Conservation (phyloP, 2,113 vertebrate species). For the Rhinogobius similis region DNA sequence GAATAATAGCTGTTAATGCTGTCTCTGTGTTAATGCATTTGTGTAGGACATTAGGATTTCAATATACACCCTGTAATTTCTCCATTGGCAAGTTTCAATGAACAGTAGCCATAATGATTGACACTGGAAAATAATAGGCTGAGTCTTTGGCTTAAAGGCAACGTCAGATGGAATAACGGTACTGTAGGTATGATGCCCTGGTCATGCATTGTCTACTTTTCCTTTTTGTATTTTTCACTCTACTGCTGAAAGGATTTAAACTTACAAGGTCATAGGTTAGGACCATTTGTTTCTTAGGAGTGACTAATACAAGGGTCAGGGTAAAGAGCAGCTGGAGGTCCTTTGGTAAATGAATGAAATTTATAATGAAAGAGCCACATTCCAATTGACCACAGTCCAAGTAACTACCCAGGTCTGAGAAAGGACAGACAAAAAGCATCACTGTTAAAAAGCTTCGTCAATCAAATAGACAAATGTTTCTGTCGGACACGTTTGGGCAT, state of each 20-base stretch:
- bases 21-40: neutral
- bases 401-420: constrained; percentile 49
- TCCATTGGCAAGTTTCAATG: neutral
- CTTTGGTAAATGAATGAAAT: constrained; percentile 46
- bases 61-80: neutral
- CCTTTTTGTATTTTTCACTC: constrained; percentile 32
- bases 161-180: neutral
- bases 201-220: constrained; percentile 38
- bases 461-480: constrained; percentile 32
- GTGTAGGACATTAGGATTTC: neutral
- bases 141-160: neutral
- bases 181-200: constrained; percentile 15
- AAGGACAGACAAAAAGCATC: constrained; percentile 25
- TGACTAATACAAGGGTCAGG: constrained; percentile 55
- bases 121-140: neutral
- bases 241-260: constrained; percentile 43
- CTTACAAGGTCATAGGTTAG: constrained; percentile 61
- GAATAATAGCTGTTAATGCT: constrained; percentile 32
- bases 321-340: constrained; percentile 60
- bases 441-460: constrained; percentile 28
- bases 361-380: constrained; percentile 51
- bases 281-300: constrained; percentile 65
- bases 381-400: constrained; percentile 58
- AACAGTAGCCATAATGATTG: neutral
- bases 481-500: constrained; percentile 26